Percentiles rank a stretch among this genome's conserved stretches.
Conservation (phyloP, 2,888 invertebrate species). For the Camponotus fellah region DNA sequence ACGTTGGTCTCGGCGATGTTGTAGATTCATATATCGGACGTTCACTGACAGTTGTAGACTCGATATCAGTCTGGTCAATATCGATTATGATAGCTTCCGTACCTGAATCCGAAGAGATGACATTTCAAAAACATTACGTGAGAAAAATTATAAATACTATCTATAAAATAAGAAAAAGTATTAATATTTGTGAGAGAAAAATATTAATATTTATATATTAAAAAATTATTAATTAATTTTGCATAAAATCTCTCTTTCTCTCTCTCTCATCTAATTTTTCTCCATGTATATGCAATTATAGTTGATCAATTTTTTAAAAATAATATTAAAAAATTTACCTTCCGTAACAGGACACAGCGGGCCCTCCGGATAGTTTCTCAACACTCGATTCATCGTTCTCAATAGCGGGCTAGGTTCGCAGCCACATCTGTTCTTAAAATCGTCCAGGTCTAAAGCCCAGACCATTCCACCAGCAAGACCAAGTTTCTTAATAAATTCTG, state of each 20-base stretch:
- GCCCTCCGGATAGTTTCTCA: slow-evolving; percentile 90
- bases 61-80: slow-evolving; percentile 9
- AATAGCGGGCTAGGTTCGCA: slow-evolving; percentile 94
- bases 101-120: not conserved
- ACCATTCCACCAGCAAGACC: slow-evolving; percentile 95
- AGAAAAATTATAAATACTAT: not conserved
- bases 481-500: slow-evolving; percentile 93
- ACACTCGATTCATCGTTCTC: slow-evolving; percentile 92
- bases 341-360: slow-evolving; percentile 88
- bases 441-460: slow-evolving; percentile 96
- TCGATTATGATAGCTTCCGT: slow-evolving; percentile 56
- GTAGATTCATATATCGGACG: slow-evolving; percentile 58
- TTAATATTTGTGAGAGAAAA: not conserved
- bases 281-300: not conserved
- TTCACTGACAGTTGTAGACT: slow-evolving; percentile 45
- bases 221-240: not conserved
- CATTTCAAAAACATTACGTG: not conserved
- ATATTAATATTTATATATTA: not conserved
- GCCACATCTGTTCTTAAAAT: slow-evolving; percentile 93
- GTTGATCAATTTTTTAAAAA: not conserved
- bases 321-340: slow-evolving; percentile 46
- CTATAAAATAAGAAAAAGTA: not conserved
- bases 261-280: not conserved
- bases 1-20: slow-evolving; percentile 61
- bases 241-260: not conserved